Evolutionary conservation across 2,797 vertebrate species (phyloP), one percentile per base, ranked within the genome.

Genomic region (Acipenser ruthenus): DNA sequence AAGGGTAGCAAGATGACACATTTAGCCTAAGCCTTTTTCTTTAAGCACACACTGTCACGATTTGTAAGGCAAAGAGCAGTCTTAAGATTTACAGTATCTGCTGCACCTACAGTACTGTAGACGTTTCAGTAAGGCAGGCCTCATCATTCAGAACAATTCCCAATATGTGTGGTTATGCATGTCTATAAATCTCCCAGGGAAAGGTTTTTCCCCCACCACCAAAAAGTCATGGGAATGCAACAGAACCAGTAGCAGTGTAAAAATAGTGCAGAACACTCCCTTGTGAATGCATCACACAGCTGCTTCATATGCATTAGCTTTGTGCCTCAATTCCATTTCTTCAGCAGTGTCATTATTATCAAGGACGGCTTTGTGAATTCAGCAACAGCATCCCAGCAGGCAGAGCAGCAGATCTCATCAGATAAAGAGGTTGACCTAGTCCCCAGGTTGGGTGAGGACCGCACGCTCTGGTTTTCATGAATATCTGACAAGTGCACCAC

Each of bases 301-400:
- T 59, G 65, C 47, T 60, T 66, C 10, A 50, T 37, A 48, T 60
- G 65, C 49, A 60, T 66, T 13, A 66, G 50, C 65, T 51, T 48
- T 23, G 49, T 50, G 9, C 18, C 49, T 49, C 65, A 66, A 59
- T 53, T 37, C 37, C 37, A 37, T 37, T 53, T 53, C 12, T 12
- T 53, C 52, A 53, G 52, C 52, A 9, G 8, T 53, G 52, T 9
- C 37, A 37, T 37, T 37, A 37, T 5, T 37, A 37, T 37, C 37
- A 37, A 9, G 52, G 9, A 53, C 1, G 52, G 52, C 52, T 53
- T 53, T 53, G 52, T 12, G 12, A 12, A 9, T 53, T 53, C 9
- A 53, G 37, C 52, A 3, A 12, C 52, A 53, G 52, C 12, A 9
- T 12, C 52, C 52, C 12, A 9, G 9, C 9, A 9, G 52, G 52